Conservation (phyloP, 2,797 vertebrate species). For the Staurois parvus region DNA sequence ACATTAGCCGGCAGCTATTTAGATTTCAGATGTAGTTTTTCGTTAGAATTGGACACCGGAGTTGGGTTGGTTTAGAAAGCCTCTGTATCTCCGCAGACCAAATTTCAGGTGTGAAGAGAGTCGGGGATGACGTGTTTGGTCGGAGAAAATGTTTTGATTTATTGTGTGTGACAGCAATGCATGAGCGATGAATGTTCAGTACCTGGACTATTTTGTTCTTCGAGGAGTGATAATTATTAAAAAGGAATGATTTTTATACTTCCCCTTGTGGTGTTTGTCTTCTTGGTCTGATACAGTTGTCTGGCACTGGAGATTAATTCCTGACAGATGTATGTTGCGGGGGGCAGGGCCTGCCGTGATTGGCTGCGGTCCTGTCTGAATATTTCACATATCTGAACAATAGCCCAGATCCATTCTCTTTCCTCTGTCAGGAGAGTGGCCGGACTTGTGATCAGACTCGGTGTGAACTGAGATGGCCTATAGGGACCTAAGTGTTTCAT, state of each 20-base stretch:
- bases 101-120: neutral
- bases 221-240: conserved; percentile 7
- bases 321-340: neutral
- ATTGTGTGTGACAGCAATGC: neutral
- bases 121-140: neutral
- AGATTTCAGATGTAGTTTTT: neutral
- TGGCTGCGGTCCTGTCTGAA: conserved; percentile 37
- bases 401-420: conserved; percentile 14
- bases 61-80: neutral
- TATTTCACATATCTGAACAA: conserved; percentile 56
- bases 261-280: neutral
- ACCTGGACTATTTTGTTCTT: conserved; percentile 24
- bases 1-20: neutral
- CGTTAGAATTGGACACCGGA: neutral
- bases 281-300: neutral
- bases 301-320: conserved; percentile 17
- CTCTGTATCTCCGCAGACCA: neutral
- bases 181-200: neutral
- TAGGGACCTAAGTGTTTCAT: neutral
- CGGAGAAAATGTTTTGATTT: neutral
- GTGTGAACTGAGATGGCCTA: neutral
- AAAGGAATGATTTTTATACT: conserved; percentile 17
- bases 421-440: neutral
- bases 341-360: conserved; percentile 21
- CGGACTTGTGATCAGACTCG: neutral